phyloP scores from a whole-genome alignment of 1,140 invertebrate genomes.

The Papilio polytes region DNA sequence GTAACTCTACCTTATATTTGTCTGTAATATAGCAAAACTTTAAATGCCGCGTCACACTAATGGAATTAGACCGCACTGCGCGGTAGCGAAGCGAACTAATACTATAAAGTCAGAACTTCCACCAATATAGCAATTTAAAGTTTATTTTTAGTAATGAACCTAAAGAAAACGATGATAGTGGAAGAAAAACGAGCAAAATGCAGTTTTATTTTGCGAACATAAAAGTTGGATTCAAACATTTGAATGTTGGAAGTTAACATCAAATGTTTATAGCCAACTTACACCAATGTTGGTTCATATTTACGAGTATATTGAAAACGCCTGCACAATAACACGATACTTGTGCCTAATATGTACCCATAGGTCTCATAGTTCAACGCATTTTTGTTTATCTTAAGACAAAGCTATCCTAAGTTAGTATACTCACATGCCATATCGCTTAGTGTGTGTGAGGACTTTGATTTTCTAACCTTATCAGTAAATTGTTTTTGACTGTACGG shows the following conservation, averaged over 20 bases:
- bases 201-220: background rate
- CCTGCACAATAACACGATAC: no score
- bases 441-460: no score
- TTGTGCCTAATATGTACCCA: no score
- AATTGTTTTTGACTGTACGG: no score
- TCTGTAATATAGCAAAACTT: background rate
- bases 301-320: no score
- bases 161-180: background rate
- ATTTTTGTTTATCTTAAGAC: no score
- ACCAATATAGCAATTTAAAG: slow-evolving; percentile 4
- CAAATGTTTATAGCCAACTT: background rate
- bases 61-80: slow-evolving; percentile 11
- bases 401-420: no score
- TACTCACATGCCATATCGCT: no score
- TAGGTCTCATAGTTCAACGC: no score
- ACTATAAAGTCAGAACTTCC: background rate
- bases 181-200: background rate
- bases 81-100: background rate
- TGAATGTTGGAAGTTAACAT: background rate
- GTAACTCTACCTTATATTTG: background rate
- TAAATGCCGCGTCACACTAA: slow-evolving; percentile 20
- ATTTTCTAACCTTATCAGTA: no score
- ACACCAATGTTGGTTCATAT: no score
- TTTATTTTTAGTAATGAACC: background rate
- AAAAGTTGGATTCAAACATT: background rate